Base-by-base conservation (phyloP, 2,113 vertebrate species). In the Pangasianodon hypophthalmus region DNA sequence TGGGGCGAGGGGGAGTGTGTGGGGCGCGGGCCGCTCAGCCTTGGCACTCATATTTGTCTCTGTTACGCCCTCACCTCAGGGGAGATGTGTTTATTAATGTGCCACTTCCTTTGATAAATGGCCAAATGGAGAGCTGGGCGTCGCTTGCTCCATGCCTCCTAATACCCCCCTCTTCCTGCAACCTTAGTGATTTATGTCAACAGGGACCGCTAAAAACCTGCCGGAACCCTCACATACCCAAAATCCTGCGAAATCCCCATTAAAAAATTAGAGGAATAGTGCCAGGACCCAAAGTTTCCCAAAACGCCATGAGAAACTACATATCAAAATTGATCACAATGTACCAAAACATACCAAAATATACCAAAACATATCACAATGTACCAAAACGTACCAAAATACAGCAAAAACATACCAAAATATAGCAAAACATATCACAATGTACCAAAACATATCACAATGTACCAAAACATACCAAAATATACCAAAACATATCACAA, bases 51-150 rank as follows among this genome's bases (percentile, higher is more conserved):
- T 95, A 97, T 98, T 97, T 96, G 96, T 97, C 97, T 98, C 96
- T 95, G 97, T 97, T 97, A 96, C 94, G 93, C 95, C 93, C 95
- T 94, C 95, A 95, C 95, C 97, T 97, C 97, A 92, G 94, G 96
- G 97, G 97, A 98, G 96, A 97, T 95, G 95, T 97, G 96, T 97
- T 97, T 98, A 98, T 98, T 98, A 98, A 98, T 97, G 96, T 92
- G 94, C 97, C 96, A 97, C 97, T 97, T 98, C 93, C 91, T 83
- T 92, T 94, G 98, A 98, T 97, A 96, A 98, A 99, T 98, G 96
- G 97, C 96, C 96, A 97, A 97, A 97, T 96, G 97, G 96, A 96
- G 97, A 95, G 95, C 96, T 94, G 94, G 95, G 96, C 95, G 95
- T 95, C 93, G 96, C 95, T 94, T 95, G 96, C 95, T 91, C 95